phyloP scores from a whole-genome alignment of 2,113 vertebrate genomes.

The Tragulus kanchil region DNA sequence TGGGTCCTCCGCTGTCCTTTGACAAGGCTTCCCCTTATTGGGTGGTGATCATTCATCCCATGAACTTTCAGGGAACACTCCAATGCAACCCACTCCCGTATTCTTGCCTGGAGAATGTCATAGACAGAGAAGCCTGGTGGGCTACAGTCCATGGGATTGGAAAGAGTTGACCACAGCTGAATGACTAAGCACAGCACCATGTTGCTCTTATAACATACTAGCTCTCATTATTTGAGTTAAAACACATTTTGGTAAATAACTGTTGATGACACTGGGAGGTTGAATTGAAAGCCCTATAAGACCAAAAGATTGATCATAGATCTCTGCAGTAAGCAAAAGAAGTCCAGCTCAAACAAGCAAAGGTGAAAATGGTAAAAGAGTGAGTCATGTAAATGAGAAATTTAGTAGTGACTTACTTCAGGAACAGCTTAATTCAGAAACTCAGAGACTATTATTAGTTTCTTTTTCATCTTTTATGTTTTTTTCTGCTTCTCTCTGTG shows the following conservation, averaged over 20 bases:
- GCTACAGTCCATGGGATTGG: too few species aligned
- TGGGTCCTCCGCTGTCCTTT: not conserved
- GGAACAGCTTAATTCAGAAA: not conserved
- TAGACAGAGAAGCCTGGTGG: too few species aligned
- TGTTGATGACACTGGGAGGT: not conserved
- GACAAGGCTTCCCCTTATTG: not conserved
- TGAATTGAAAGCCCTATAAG: not conserved
- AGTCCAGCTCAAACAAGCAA: not conserved
- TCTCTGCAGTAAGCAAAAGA: not conserved
- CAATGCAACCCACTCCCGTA: not conserved
- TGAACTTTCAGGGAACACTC: not conserved
- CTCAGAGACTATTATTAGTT: not conserved
- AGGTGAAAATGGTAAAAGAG: not conserved
- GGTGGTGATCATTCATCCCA: not conserved
- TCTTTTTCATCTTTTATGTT: conserved; percentile 48
- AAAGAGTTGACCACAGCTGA: too few species aligned
- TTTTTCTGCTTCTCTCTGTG: not conserved
- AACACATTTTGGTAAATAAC: not conserved
- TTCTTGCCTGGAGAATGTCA: too few species aligned
- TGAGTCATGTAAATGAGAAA: not conserved
- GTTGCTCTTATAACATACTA: not conserved
- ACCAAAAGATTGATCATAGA: not conserved
- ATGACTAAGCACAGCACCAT: too few species aligned
- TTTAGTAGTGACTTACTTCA: not conserved
- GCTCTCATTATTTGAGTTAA: conserved; percentile 41